Evolutionary conservation across 1,140 invertebrate genomes (phyloP).

Genomic region (Camponotus pennsylvanicus): DNA sequence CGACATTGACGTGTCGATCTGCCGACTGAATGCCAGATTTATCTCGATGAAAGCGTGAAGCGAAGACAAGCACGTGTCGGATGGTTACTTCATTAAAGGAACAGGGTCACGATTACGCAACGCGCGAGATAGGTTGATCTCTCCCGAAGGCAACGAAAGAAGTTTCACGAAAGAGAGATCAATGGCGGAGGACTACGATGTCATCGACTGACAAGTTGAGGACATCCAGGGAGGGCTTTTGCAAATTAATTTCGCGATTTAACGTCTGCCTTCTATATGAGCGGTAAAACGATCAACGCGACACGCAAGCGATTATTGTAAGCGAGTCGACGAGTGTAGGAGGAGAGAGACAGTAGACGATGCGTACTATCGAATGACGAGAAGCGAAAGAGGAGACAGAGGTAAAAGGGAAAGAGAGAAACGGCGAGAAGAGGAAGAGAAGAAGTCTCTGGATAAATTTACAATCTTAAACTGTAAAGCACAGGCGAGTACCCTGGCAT

Average conservation of each 20-base stretch:
- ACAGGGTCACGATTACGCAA: slow-evolving; percentile 64
- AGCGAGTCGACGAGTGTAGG: neutral
- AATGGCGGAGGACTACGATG: neutral
- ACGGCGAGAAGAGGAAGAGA: neutral
- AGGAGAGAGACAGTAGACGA: neutral
- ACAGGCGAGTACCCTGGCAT: slow-evolving; percentile 2
- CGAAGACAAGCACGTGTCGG: neutral
- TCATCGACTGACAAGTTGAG: slow-evolving; percentile 8
- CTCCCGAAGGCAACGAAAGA: slow-evolving; percentile 9
- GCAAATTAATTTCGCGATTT: slow-evolving; percentile 20
- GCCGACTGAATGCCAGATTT: slow-evolving; percentile 29
- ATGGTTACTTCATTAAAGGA: slow-evolving; percentile 34
- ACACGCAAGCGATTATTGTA: slow-evolving; percentile 69
- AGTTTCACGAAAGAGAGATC: slow-evolving; percentile 14
- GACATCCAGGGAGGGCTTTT: neutral
- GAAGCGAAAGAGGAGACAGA: neutral
- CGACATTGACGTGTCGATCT: slow-evolving; percentile 17
- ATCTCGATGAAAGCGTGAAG: neutral
- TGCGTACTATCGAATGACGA: neutral
- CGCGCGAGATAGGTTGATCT: slow-evolving; percentile 15
- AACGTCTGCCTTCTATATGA: slow-evolving; percentile 28
- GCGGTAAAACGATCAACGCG: slow-evolving; percentile 45
- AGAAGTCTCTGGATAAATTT: slow-evolving; percentile 61
- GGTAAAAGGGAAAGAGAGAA: neutral
- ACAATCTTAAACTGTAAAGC: slow-evolving; percentile 58